phyloP scores from a whole-genome alignment of 1,140 invertebrate species.

The Panonychus citri region DNA sequence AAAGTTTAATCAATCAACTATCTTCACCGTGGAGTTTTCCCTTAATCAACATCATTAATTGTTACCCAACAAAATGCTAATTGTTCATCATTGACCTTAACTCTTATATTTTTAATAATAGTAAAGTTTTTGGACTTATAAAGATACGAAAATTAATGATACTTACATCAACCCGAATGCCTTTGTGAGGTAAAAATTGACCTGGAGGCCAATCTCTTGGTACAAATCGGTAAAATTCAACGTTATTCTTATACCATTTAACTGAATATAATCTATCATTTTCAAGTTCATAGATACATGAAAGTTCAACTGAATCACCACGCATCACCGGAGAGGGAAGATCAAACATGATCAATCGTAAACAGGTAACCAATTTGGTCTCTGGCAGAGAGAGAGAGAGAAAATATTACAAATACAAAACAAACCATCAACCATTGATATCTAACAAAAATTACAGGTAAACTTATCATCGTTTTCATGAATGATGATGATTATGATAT shows the following conservation, averaged over 20 bases:
- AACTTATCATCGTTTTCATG: no score
- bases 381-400: background rate
- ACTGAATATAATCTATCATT: slow-evolving; percentile 16
- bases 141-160: background rate
- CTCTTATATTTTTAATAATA: no score
- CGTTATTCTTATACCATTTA: slow-evolving; percentile 15
- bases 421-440: no score
- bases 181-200: slow-evolving; percentile 9
- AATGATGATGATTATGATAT: no score
- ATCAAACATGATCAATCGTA: slow-evolving; percentile 14
- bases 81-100: no score
- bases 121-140: no score
- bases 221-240: slow-evolving; percentile 15
- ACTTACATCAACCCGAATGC: slow-evolving; percentile 12
- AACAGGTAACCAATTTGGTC: background rate
- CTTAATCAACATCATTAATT: no score
- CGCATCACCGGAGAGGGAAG: slow-evolving; percentile 14
- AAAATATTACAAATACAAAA: no score
- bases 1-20: no score
- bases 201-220: slow-evolving; percentile 12
- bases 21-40: no score
- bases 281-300: slow-evolving; percentile 16
- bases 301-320: slow-evolving; percentile 17
- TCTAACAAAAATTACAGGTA: no score
- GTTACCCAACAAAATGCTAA: no score